Conservation (phyloP, 1,140 invertebrate genomes). For the Tetramorium parvispinum region DNA sequence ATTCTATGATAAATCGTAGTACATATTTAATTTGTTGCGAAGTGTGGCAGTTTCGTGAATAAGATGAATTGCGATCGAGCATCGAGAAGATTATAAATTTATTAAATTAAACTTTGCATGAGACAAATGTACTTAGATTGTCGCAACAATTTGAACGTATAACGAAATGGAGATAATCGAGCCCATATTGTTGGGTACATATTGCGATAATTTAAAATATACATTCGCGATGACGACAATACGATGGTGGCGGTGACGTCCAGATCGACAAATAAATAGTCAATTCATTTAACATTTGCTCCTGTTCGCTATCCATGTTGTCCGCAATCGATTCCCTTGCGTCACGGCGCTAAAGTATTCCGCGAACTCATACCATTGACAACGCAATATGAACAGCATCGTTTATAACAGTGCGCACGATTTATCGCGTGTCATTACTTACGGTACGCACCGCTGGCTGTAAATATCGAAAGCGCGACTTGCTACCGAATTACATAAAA, state of each 20-base stretch:
- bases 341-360: constrained; percentile 65
- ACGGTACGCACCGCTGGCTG: background rate
- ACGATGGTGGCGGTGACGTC: constrained; percentile 29
- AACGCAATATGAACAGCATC: constrained; percentile 63
- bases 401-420: constrained; percentile 52
- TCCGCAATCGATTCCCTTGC: constrained; percentile 66
- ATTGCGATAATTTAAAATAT: background rate
- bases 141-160: background rate
- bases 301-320: constrained; percentile 35
- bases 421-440: constrained; percentile 41
- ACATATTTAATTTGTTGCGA: background rate
- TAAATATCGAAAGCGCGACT: constrained; percentile 34
- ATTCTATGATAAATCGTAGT: background rate
- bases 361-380: constrained; percentile 71
- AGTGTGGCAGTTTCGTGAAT: background rate
- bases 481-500: constrained; percentile 52
- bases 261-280: constrained; percentile 59
- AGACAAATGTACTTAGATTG: background rate
- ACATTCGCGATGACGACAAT: constrained; percentile 29
- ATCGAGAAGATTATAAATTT: background rate
- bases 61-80: background rate
- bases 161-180: background rate
- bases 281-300: constrained; percentile 71
- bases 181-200: background rate
- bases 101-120: constrained; percentile 18